A percentile compares a stretch with the other conserved stretches of the same genome.
Conservation (phyloP, 2,113 vertebrate species). For the Periophthalmodon schlosseri region DNA sequence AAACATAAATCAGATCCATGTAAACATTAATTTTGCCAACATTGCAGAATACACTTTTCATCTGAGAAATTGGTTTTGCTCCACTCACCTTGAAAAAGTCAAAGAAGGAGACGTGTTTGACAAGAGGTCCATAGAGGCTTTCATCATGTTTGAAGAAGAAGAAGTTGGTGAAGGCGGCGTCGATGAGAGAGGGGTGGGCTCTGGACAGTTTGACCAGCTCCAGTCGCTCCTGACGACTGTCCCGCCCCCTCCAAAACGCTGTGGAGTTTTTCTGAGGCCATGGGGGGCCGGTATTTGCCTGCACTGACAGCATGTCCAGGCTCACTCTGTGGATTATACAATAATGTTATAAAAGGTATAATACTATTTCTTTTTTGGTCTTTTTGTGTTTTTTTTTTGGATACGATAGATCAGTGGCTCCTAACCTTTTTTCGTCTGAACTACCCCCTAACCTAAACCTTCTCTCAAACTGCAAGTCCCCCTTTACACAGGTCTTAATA, state of each 20-base stretch:
- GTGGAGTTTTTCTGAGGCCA: slow-evolving; percentile 90
- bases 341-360: neutral
- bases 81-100: slow-evolving; percentile 96
- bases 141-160: slow-evolving; percentile 98
- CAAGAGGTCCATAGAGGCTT: slow-evolving; percentile 93
- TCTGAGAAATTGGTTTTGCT: neutral
- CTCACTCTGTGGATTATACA: slow-evolving; percentile 81
- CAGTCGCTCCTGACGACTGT: slow-evolving; percentile 93
- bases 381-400: no score
- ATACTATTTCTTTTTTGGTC: no score
- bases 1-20: no score
- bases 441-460: no score
- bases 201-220: slow-evolving; percentile 92
- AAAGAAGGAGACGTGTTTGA: slow-evolving; percentile 97
- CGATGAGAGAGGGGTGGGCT: slow-evolving; percentile 85
- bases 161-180: slow-evolving; percentile 97
- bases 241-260: slow-evolving; percentile 94
- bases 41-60: neutral
- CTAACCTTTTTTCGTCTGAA: no score
- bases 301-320: slow-evolving; percentile 97
- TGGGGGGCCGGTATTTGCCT: slow-evolving; percentile 88
- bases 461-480: no score
- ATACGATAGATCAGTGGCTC: no score
- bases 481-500: no score
- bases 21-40: no score